Percentiles rank a stretch among this genome's conserved stretches.
Evolutionary conservation across 2,797 vertebrate species (phyloP).

Genomic region (Epinephelus awoara): DNA sequence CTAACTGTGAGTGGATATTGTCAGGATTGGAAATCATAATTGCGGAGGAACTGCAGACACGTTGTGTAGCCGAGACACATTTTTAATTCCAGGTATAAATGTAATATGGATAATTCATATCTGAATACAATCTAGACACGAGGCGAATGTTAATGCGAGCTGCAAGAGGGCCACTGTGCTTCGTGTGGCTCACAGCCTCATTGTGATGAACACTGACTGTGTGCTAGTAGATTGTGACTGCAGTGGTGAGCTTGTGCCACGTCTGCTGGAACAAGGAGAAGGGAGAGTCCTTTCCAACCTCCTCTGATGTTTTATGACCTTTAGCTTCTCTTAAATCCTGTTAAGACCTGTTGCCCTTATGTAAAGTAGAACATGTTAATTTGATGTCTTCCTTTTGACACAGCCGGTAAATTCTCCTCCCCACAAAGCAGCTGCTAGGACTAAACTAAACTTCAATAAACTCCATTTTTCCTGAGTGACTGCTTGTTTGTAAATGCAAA

Average conservation of each 20-base stretch:
- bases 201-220: conserved; percentile 25
- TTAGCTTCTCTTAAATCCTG: conserved; percentile 10
- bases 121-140: conserved; percentile 54
- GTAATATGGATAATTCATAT: conserved; percentile 69
- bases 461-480: conserved; percentile 32
- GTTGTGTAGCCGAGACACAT: conserved; percentile 21
- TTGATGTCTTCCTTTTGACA: conserved; percentile 28
- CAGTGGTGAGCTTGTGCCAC: conserved; percentile 17
- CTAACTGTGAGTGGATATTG: conserved; percentile 46
- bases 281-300: conserved; percentile 8
- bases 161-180: conserved; percentile 16
- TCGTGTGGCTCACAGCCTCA: conserved; percentile 28
- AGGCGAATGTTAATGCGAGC: conserved; percentile 56
- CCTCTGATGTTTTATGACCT: conserved; percentile 2
- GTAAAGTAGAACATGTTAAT: neutral
- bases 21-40: conserved; percentile 43
- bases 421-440: conserved; percentile 18
- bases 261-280: conserved; percentile 23
- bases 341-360: conserved; percentile 23
- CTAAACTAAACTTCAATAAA: conserved; percentile 44
- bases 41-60: conserved; percentile 34
- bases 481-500: conserved; percentile 68
- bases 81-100: conserved; percentile 69
- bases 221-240: conserved; percentile 11
- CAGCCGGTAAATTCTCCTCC: conserved; percentile 4